These are phyloP conservation scores for Tyto alba DNA, from an alignment of 2,113 vertebrate genomes.

Conservation along the genomic window DNA sequence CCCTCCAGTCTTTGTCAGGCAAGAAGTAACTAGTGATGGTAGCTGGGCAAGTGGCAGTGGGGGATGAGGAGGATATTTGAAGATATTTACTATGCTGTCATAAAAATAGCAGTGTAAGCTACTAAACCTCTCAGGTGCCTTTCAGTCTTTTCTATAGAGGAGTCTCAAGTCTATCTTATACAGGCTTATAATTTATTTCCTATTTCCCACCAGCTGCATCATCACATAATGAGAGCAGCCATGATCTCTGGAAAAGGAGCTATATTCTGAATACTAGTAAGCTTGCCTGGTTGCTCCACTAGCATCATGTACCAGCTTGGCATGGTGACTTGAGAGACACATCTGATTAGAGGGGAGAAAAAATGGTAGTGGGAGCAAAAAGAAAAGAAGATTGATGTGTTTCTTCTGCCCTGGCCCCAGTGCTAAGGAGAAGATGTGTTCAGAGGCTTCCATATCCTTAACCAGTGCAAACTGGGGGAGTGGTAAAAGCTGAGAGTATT, in stretches of 20 bases:
- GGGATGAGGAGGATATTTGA: neutral
- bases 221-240: neutral
- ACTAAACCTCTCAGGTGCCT: slow-evolving; percentile 59
- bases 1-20: slow-evolving; percentile 48
- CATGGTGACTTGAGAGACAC: neutral
- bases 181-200: slow-evolving; percentile 39
- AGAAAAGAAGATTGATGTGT: neutral
- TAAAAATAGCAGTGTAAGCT: slow-evolving; percentile 52
- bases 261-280: neutral
- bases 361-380: neutral
- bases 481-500: neutral
- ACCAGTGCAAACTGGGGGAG: fast-evolving
- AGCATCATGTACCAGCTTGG: neutral
- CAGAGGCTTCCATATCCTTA: neutral
- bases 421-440: neutral
- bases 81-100: slow-evolving; percentile 60
- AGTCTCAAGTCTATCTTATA: slow-evolving; percentile 42
- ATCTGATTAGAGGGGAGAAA: neutral
- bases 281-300: neutral
- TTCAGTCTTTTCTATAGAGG: slow-evolving; percentile 48
- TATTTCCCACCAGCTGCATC: slow-evolving; percentile 10
- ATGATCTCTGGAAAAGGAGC: neutral
- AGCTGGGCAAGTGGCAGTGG: slow-evolving; percentile 26
- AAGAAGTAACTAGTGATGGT: slow-evolving; percentile 27
- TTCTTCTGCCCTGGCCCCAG: neutral